These are phyloP conservation scores for Pelvicachromis taeniatus DNA, from an alignment of 2,113 vertebrate genomes.

Conservation along the genomic window DNA sequence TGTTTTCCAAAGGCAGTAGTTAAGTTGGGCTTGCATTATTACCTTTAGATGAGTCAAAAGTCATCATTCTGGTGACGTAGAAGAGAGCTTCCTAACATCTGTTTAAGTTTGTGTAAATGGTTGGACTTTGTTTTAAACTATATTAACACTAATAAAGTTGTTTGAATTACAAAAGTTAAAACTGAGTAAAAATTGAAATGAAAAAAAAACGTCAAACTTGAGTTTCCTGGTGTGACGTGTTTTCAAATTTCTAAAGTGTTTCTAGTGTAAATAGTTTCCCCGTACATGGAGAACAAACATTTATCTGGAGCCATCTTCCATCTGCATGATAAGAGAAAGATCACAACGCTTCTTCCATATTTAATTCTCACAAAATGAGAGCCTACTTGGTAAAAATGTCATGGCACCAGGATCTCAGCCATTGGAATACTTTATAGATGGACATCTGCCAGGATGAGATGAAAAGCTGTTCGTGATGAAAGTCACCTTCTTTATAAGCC, in stretches of 20 bases:
- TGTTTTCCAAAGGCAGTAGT: neutral
- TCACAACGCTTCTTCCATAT: neutral
- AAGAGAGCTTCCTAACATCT: neutral
- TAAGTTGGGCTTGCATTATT: neutral
- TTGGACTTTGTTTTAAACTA: neutral
- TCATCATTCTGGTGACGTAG: neutral
- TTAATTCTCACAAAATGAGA: neutral
- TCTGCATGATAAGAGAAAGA: neutral
- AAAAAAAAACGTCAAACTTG: neutral
- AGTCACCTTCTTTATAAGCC: slow-evolving; percentile 22
- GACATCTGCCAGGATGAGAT: slow-evolving; percentile 21
- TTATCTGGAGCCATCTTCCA: neutral
- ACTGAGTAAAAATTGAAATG: neutral
- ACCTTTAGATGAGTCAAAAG: neutral
- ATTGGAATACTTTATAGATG: neutral
- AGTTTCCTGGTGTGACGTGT: neutral
- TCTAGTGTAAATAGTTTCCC: neutral
- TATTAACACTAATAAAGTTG: neutral
- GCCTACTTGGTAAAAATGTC: slow-evolving; percentile 14
- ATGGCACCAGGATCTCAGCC: neutral
- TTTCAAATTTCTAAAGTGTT: neutral
- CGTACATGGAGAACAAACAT: neutral
- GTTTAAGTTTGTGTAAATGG: neutral
- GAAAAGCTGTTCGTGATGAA: slow-evolving; percentile 43
- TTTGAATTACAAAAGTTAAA: neutral